These are phyloP conservation scores for Ophraella communa DNA, from an alignment of 2,888 invertebrate genomes.

Conservation along the genomic window DNA sequence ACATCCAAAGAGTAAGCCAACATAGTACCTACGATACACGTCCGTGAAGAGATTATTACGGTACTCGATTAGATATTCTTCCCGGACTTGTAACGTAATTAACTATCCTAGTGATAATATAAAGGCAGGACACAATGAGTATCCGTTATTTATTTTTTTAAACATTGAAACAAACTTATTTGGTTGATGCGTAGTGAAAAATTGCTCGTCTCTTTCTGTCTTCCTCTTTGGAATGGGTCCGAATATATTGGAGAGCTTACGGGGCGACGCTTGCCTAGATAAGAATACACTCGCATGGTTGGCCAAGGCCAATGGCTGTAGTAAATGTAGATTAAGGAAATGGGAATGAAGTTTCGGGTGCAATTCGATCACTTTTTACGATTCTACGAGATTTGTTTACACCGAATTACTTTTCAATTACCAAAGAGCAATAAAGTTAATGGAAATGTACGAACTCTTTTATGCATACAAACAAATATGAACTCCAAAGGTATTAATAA, in stretches of 20 bases:
- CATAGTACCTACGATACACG: too few species aligned
- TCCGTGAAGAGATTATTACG: too few species aligned
- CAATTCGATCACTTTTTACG: conserved; percentile 37
- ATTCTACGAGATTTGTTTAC: conserved; percentile 34
- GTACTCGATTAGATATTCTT: too few species aligned
- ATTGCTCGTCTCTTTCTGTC: too few species aligned
- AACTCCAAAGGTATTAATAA: neutral
- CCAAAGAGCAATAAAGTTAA: conserved; percentile 25
- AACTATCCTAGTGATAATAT: too few species aligned
- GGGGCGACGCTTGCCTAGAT: conserved; percentile 29
- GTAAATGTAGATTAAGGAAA: conserved; percentile 36
- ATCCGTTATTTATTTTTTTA: too few species aligned
- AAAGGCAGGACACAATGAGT: too few species aligned
- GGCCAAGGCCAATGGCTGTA: conserved; percentile 26
- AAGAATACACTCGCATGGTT: conserved; percentile 34
- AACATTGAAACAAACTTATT: too few species aligned
- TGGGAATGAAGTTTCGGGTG: conserved; percentile 31
- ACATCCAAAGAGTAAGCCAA: too few species aligned
- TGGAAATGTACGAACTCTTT: conserved; percentile 9
- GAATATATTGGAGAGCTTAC: conserved; percentile 28
- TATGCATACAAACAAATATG: neutral
- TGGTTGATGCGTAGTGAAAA: conserved; percentile 26
- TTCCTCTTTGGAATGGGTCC: conserved; percentile 13
- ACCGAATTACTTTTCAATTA: conserved; percentile 35
- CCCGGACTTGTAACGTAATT: too few species aligned